Base-by-base conservation (phyloP, 1,140 invertebrate genomes). In the Brachionus rubens region DNA sequence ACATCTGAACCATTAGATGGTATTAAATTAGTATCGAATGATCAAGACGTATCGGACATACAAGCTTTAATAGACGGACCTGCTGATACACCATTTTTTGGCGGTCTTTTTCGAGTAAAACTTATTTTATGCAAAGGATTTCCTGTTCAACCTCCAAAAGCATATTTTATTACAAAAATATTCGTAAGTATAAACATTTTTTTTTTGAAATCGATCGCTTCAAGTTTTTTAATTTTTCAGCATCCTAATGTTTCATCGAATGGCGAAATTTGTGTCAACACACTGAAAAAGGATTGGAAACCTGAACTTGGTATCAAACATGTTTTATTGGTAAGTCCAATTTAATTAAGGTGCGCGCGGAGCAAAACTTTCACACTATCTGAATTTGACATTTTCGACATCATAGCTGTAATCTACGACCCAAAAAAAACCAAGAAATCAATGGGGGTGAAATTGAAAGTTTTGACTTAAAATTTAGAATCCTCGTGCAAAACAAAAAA, bases 201-300 rank as follows among this genome's bases (percentile, higher is more conserved):
- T 10, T 30, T 36, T 30, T 26, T 54, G 1, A 1, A 9, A 33
- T 9, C 14, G 5, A 12, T 59, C 2, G 54, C 30, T 14, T 12
- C 5, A 10, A 54, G 26, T 26, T 26, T 26, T 16, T 65, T 21
- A 30, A 43, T 21, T 65, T 43, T 46, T 21, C 9, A 65, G 59
- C 94, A 97, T 86, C 94, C 94, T 33, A 97, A 98, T 88, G 94
- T 97, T 79, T 91, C 94, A 10, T 88, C 88, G 80, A 92, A 91
- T 87, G 94, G 94, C 43, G 94, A 96, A 86, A 96, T 98, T 82
- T 97, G 94, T 86, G 95, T 98, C 0, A 96, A 97, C 86, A 96
- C 94, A 68, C 87, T 98, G 67, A 95, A 96, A 85, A 95, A 92
- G 86, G 85, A 97, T 87, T 97, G 94, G 94, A 94, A 94, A 84